Evolutionary conservation across 2,113 vertebrate genomes (phyloP), one percentile per base, ranked within the genome.

Genomic region (Centropus unirufus): DNA sequence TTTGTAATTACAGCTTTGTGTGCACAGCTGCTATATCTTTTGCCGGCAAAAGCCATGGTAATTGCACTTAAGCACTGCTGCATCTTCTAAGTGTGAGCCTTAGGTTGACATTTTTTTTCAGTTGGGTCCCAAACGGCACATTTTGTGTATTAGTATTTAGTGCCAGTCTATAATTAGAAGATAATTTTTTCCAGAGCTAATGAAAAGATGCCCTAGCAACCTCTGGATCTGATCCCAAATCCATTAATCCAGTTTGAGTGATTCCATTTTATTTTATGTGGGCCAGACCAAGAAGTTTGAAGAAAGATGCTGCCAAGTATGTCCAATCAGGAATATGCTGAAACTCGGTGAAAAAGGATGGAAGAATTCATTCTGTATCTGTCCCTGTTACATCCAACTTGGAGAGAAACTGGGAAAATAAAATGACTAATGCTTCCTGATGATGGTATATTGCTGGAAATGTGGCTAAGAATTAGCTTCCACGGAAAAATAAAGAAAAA

Each of bases 181-280:
- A 85, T 67, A 55, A 82, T 94, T 95, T 95, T 95, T 95, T 93
- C 82, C 92, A 90, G 82, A 81, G 90, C 83, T 94, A 92, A 96
- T 94, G 93, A 96, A 96, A 96, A 92, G 94, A 96, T 97, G 95
- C 82, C 93, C 94, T 85, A 91, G 67, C 92, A 95, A 94, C 79
- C 94, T 84, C 90, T 96, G 94, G 85, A 90, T 77, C 69, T 49
- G 51, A 95, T 93, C 87, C 93, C 75, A 92, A 76, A 70, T 94
- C 84, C 94, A 88, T 74, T 95, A 93, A 83, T 52, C 76, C 67
- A 70, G 47, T 66, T 93, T 82, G 92, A 95, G 64, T 19, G 5
- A 95, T 76, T 94, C 87, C 34, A 32, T 62, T 85, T 84, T 51
- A 81, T 81, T 96, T 89, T 83, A 96, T 77, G n/a, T 92, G 92